These are phyloP conservation scores for Hermatobates lingyangjiaoensis DNA, from an alignment of 1,140 invertebrate species.

Conservation along the genomic window DNA sequence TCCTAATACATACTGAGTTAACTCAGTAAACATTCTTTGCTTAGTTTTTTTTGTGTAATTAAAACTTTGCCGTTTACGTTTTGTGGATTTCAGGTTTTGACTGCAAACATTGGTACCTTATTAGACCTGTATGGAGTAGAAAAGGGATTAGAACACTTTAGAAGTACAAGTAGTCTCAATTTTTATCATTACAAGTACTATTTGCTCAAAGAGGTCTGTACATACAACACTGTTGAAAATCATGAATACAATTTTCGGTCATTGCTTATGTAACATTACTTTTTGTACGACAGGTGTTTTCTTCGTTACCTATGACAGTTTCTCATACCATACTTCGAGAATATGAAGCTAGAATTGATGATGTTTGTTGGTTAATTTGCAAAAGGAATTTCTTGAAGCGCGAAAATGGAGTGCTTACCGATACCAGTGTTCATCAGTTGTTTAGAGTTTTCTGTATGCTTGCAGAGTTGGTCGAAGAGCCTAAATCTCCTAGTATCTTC, in stretches of 20 bases:
- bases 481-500: constrained; percentile 17
- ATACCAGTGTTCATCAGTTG: constrained; percentile 47
- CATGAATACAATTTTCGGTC: background rate
- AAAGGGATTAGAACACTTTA: constrained; percentile 52
- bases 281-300: constrained; percentile 45
- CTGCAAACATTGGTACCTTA: constrained; percentile 47
- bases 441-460: constrained; percentile 61
- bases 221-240: background rate
- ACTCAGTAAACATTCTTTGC: no score
- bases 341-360: constrained; percentile 37
- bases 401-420: constrained; percentile 35
- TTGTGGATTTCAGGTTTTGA: constrained; percentile 38
- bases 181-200: constrained; percentile 57
- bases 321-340: constrained; percentile 30
- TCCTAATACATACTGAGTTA: no score
- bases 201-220: constrained; percentile 36
- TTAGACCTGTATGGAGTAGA: constrained; percentile 54
- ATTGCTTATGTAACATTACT: no score
- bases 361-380: constrained; percentile 61
- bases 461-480: constrained; percentile 38
- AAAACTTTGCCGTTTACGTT: no score
- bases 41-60: no score
- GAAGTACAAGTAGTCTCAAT: constrained; percentile 40
- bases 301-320: constrained; percentile 33
- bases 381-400: constrained; percentile 36